Percentiles rank a stretch among this genome's conserved stretches.
Evolutionary conservation across 2,113 vertebrate genomes (phyloP).

Genomic region (Columbina picui): DNA sequence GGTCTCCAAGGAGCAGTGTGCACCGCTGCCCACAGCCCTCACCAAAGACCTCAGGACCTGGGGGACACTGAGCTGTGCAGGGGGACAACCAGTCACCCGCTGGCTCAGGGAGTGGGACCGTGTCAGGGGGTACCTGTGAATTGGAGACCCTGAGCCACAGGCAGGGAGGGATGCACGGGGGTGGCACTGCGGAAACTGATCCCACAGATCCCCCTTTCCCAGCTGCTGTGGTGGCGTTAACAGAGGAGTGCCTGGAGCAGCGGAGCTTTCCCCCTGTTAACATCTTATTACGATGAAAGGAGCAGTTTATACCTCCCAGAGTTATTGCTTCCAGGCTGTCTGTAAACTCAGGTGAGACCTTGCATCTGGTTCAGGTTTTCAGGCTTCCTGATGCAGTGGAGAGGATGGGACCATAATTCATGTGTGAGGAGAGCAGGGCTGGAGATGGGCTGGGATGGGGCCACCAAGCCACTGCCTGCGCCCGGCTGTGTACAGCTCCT

Average conservation of each 20-base stretch:
- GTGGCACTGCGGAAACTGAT: fast-evolving
- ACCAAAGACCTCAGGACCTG: fast-evolving
- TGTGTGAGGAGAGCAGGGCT: background rate
- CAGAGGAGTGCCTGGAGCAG: background rate
- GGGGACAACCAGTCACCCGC: background rate
- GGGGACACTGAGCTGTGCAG: background rate
- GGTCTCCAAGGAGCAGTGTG: fast-evolving
- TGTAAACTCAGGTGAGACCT: conserved; percentile 27
- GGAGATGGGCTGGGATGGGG: background rate
- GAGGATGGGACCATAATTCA: background rate
- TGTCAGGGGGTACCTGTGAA: fast-evolving
- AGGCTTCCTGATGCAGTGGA: background rate
- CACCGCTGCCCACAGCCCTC: background rate
- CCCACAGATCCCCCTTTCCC: background rate
- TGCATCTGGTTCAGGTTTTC: conserved; percentile 46
- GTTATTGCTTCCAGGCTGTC: conserved; percentile 56
- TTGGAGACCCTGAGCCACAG: fast-evolving
- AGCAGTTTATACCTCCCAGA: background rate
- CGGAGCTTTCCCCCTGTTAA: conserved; percentile 23
- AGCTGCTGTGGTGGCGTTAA: background rate
- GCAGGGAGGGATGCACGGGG: background rate
- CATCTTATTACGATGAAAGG: conserved; percentile 47
- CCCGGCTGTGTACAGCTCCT: background rate
- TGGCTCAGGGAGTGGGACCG: background rate
- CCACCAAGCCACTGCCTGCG: background rate